These are phyloP conservation scores for Poecile montanus DNA, from an alignment of 2,797 vertebrate species.

Conservation along the genomic window DNA sequence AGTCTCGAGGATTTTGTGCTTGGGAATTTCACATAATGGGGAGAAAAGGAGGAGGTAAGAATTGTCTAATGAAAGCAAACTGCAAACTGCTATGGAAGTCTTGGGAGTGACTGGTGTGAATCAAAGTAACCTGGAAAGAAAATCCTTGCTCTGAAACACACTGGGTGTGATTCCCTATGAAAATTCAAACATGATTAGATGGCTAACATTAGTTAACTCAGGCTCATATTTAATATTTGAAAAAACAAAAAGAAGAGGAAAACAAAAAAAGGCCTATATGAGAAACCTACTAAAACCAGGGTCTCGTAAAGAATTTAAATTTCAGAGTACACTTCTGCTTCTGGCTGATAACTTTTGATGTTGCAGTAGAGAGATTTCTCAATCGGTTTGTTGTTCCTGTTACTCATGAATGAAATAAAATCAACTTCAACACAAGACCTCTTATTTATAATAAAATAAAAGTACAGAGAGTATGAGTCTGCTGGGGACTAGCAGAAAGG, in stretches of 20 bases:
- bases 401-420: neutral
- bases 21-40: neutral
- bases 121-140: neutral
- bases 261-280: accelerated
- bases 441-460: slow-evolving; percentile 24
- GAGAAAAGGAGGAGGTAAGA: neutral
- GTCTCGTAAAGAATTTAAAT: neutral
- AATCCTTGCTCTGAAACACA: neutral
- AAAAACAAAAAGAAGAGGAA: no score
- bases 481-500: neutral
- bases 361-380: neutral
- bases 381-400: neutral
- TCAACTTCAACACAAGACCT: neutral
- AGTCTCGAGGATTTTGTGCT: neutral
- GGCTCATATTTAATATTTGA: neutral
- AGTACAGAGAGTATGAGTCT: neutral
- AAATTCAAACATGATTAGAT: neutral
- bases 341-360: neutral
- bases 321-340: neutral
- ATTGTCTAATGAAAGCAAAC: neutral
- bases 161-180: neutral
- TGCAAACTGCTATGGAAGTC: neutral
- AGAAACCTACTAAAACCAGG: neutral
- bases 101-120: neutral
- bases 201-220: neutral